Evolutionary conservation across 2,888 invertebrate species (phyloP).

Genomic region (Melangyna quadrimaculata): DNA sequence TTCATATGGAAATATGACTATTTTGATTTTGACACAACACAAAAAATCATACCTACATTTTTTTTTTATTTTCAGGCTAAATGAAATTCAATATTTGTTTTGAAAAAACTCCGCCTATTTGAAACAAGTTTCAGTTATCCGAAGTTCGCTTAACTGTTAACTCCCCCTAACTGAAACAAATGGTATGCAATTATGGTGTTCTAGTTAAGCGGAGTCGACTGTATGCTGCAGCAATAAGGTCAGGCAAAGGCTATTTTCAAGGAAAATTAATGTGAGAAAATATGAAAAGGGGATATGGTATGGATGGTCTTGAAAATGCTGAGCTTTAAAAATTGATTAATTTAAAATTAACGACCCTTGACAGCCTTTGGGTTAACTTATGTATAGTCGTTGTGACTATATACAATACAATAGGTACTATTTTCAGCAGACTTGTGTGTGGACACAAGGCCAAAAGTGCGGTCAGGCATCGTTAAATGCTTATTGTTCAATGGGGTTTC

Average conservation of each 20-base stretch:
- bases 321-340: conserved; percentile 58
- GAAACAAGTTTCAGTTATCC: too few relatives aligned
- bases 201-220: too few relatives aligned
- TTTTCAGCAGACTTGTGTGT: conserved; percentile 5
- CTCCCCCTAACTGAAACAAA: too few relatives aligned
- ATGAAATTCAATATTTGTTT: too few relatives aligned
- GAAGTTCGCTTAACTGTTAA: too few relatives aligned
- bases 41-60: too few relatives aligned
- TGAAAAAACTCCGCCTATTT: too few relatives aligned
- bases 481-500: conserved; percentile 22
- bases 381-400: conserved; percentile 3
- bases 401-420: too few relatives aligned
- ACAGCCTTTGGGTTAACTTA: background rate
- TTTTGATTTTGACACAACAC: too few relatives aligned
- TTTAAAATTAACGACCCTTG: conserved; percentile 64
- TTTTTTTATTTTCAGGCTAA: too few relatives aligned
- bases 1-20: too few relatives aligned
- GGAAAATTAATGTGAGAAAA: background rate
- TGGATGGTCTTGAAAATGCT: conserved; percentile 14
- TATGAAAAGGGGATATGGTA: background rate
- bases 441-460: conserved; percentile 22
- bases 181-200: too few relatives aligned
- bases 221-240: conserved; percentile 16
- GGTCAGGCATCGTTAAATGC: conserved; percentile 39
- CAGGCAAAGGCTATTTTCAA: conserved; percentile 10